These are phyloP conservation scores for Pheosia gnoma DNA, from an alignment of 2,888 invertebrate species.

Conservation along the genomic window DNA sequence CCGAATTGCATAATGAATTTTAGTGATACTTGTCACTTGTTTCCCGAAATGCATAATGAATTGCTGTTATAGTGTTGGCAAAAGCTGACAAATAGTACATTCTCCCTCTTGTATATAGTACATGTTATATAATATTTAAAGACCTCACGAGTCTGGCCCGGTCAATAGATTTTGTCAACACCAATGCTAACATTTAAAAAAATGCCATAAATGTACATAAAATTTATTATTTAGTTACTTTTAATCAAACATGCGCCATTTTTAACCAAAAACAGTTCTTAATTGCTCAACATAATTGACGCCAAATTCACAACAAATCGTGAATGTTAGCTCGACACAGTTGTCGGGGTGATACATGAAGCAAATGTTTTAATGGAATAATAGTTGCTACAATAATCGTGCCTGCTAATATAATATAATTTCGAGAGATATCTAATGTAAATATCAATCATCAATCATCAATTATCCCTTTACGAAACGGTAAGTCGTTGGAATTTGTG, in stretches of 20 bases:
- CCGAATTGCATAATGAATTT: too few species aligned
- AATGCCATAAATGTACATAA: constrained; percentile 45
- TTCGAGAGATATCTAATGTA: constrained; percentile 31
- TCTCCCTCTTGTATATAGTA: too few species aligned
- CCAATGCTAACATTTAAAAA: constrained; percentile 25
- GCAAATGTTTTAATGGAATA: neutral
- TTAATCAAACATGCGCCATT: constrained; percentile 49
- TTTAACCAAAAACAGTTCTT: constrained; percentile 51
- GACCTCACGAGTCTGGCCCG: too few species aligned
- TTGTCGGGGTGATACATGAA: neutral
- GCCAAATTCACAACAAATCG: constrained; percentile 37
- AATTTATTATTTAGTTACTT: constrained; percentile 35
- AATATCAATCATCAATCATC: constrained; percentile 36
- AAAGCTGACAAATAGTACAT: neutral
- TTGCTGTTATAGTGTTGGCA: neutral
- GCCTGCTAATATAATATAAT: constrained; percentile 31
- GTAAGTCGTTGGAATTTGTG: constrained; percentile 36
- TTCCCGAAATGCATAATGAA: neutral
- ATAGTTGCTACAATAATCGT: constrained; percentile 23
- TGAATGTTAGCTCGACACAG: constrained; percentile 3
- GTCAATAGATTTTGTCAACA: constrained; percentile 14
- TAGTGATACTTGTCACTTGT: too few species aligned
- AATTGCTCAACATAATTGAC: constrained; percentile 43
- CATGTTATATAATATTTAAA: too few species aligned
- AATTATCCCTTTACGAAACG: constrained; percentile 34